Conservation (phyloP, 2,113 vertebrate genomes). For the Ciconia boyciana region DNA sequence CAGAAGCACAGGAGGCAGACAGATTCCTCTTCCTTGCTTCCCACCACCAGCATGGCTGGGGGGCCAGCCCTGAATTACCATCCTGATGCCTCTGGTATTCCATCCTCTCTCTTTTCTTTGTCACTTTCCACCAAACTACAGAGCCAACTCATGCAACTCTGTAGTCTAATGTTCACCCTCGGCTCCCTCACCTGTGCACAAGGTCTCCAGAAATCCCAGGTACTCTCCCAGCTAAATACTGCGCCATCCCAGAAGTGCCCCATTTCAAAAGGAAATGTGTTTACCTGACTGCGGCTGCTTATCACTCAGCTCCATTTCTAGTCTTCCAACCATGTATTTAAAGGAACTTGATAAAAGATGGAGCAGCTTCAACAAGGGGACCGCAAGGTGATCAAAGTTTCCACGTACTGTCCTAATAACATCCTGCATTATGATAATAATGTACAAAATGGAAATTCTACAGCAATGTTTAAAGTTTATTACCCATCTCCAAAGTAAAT, state of each 20-base stretch:
- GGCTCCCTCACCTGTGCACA: not conserved
- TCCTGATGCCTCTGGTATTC: not conserved
- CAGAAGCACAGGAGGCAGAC: accelerated
- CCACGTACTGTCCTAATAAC: not conserved
- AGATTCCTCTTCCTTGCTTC: not conserved
- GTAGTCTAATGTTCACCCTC: accelerated
- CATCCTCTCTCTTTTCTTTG: not conserved
- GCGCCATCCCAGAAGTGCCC: not conserved
- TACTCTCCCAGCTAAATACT: not conserved
- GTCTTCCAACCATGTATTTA: not conserved
- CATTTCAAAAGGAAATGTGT: not conserved
- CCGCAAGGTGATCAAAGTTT: not conserved
- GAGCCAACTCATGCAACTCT: not conserved
- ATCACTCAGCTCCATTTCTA: not conserved
- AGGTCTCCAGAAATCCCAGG: not conserved
- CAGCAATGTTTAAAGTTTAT: not conserved
- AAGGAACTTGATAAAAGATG: not conserved
- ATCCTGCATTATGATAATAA: not conserved
- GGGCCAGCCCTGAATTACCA: not conserved
- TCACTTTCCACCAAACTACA: not conserved
- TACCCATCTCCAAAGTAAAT: not conserved
- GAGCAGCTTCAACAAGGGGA: not conserved
- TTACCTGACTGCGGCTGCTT: accelerated
- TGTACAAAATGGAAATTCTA: not conserved
- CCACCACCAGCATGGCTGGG: accelerated